Base-by-base conservation (phyloP, 2,113 vertebrate genomes). In the Eidolon helvum region DNA sequence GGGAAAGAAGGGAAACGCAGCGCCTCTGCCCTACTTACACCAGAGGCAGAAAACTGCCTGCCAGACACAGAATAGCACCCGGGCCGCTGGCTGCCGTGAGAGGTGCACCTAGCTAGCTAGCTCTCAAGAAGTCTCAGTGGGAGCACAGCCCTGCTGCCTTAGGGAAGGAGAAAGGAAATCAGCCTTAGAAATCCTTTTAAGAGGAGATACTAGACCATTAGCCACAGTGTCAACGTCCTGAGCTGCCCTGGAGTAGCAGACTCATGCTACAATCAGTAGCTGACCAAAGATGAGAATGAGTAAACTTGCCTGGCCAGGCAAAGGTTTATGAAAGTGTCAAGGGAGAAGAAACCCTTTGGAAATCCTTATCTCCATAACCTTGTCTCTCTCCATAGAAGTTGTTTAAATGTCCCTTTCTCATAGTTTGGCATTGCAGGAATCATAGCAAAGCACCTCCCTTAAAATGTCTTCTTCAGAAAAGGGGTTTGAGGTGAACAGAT, bases 11-110 rank as follows among this genome's bases (percentile, higher is more conserved):
- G 85, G 63, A 95, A 96, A 88, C 45, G 59, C 72, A 66, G 68
- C 11, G 57, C n/a, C 75, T 95, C 85, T 96, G 86, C 74, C 97
- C 97, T 96, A 97, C 93, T 96, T 96, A 88, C 61, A 89, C 82
- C 2, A 0, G 77, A 91, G 83, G 26, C 48, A 50, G 82, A 91
- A 93, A 92, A 87, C 89, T 75, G 75, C 88, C 38, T 83, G 88
- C 93, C 91, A 98, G 98, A 96, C 92, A 85, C 5, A 90, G 90
- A 69, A 30, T 7, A 77, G 48, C 91, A 78, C 90, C 68, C 79
- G 74, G 87, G 95, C 95, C 87, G 50, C 5, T 1, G 50, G 55
- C 5, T 1, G 43, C 43, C 38, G 15, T 61, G 45, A 92, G 69
- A 59, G n/a, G 55, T n/a, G n/a, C 43, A 50, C 30, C 40, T 61